Conservation (phyloP, 2,797 vertebrate species). For the Gymnopithys bicolor region DNA sequence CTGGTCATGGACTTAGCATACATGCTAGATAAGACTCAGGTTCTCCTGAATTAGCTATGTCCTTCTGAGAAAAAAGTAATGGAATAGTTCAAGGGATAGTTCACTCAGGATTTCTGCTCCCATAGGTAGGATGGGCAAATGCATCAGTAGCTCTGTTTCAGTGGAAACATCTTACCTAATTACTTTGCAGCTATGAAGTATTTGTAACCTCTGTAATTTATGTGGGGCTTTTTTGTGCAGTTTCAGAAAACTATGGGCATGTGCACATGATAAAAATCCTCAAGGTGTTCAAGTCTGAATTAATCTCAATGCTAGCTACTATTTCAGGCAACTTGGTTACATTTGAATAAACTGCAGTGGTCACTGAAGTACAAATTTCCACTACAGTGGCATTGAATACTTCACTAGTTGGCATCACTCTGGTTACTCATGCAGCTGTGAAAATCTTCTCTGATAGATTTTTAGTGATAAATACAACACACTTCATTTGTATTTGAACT, state of each 20-base stretch:
- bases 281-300: not conserved
- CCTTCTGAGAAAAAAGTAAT: not conserved
- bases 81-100: not conserved
- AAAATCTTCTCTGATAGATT: not conserved
- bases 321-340: not conserved
- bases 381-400: not conserved
- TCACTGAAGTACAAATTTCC: not conserved
- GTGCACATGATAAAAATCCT: not conserved
- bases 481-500: not conserved
- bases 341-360: not conserved
- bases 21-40: not conserved
- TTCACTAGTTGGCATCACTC: not conserved
- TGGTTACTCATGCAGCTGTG: not conserved
- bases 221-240: accelerated
- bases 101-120: not conserved
- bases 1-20: not conserved
- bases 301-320: not conserved
- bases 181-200: not conserved
- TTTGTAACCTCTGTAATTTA: not conserved
- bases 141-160: not conserved
- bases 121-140: not conserved
- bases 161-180: not conserved
- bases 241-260: not conserved
- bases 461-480: not conserved
- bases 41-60: not conserved